phyloP scores from a whole-genome alignment of 2,113 vertebrate species.

The Anthoscopus minutus region DNA sequence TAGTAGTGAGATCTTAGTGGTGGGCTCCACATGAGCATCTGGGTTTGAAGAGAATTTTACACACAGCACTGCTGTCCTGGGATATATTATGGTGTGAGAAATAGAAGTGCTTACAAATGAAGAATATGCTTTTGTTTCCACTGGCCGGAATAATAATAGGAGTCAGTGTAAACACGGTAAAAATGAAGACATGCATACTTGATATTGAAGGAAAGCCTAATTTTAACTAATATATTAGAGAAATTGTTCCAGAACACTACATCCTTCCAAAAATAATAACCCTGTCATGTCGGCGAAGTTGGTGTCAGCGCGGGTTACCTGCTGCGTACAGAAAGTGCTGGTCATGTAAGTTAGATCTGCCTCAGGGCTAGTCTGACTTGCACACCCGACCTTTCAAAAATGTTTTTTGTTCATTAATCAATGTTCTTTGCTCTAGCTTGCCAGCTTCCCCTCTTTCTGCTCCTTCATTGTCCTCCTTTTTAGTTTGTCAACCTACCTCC shows the following conservation, averaged over 20 bases:
- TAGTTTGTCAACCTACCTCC: constrained; percentile 27
- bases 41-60: neutral
- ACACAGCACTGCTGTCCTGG: neutral
- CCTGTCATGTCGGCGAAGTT: constrained; percentile 66
- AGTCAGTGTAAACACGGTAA: neutral
- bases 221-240: constrained; percentile 68
- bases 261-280: constrained; percentile 74
- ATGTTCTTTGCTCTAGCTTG: constrained; percentile 64
- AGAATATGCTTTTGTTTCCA: constrained; percentile 46
- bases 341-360: constrained; percentile 66
- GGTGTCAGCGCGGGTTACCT: constrained; percentile 72
- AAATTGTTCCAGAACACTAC: constrained; percentile 70
- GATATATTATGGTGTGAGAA: neutral
- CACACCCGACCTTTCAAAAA: constrained; percentile 68
- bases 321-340: constrained; percentile 56
- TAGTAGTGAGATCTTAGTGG: neutral
- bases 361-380: constrained; percentile 65
- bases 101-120: neutral
- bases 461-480: constrained; percentile 48
- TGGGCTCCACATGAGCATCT: neutral
- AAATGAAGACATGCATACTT: constrained; percentile 58
- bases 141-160: neutral
- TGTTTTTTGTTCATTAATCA: constrained; percentile 73
- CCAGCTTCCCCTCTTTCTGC: constrained; percentile 48
- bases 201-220: constrained; percentile 61